These are phyloP conservation scores for Mormyrus iriodes DNA, from an alignment of 2,113 vertebrate genomes.

Conservation along the genomic window DNA sequence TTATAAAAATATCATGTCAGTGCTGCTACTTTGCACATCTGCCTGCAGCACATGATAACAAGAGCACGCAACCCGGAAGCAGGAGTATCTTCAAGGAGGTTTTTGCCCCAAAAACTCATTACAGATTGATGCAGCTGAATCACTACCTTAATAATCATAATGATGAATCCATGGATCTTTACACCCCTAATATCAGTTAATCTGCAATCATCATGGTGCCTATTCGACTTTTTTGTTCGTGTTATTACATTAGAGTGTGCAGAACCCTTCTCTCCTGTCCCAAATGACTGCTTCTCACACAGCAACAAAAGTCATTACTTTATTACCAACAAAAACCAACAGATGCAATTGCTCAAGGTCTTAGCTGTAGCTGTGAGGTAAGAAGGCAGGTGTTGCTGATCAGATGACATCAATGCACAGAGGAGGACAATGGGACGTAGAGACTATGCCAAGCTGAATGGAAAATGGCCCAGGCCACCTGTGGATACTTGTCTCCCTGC, in stretches of 20 bases:
- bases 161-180: background rate
- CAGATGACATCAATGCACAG: background rate
- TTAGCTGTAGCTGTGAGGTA: background rate
- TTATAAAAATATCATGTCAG: too few relatives aligned
- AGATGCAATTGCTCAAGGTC: background rate
- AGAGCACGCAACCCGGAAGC: too few relatives aligned
- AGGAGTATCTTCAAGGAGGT: too few relatives aligned
- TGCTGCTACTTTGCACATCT: too few relatives aligned
- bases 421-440: background rate
- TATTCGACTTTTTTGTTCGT: background rate
- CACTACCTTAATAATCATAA: background rate
- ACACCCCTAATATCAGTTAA: background rate
- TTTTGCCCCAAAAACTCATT: too few relatives aligned
- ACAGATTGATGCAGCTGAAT: too few relatives aligned
- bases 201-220: background rate
- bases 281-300: background rate
- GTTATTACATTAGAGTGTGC: background rate
- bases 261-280: background rate
- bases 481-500: slow-evolving; percentile 24
- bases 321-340: too few relatives aligned
- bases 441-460: background rate
- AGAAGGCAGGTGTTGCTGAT: background rate
- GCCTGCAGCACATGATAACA: too few relatives aligned
- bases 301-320: background rate
- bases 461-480: slow-evolving; percentile 19